A percentile compares a stretch with the other conserved stretches of the same genome.
These are phyloP conservation scores for Hozukius guyotensis DNA, from an alignment of 2,797 vertebrate genomes.

Conservation along the genomic window DNA sequence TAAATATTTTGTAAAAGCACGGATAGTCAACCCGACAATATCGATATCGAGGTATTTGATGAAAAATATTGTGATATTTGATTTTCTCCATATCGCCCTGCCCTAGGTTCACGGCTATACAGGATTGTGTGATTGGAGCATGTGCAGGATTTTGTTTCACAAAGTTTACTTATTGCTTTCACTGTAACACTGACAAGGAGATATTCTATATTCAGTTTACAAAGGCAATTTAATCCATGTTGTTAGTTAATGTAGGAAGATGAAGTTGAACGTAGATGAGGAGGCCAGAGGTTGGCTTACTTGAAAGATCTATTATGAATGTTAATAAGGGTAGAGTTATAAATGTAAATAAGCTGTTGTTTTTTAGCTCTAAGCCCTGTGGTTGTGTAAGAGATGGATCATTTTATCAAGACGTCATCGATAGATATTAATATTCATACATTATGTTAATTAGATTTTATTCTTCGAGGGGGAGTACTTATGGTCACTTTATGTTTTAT, in stretches of 20 bases:
- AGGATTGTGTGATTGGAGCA: conserved; percentile 7
- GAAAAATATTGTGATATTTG: no score
- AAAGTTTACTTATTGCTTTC: neutral
- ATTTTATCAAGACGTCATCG: conserved; percentile 16
- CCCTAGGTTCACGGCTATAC: neutral
- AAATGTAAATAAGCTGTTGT: conserved; percentile 49
- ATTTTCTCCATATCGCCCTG: no score
- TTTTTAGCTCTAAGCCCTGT: conserved; percentile 6
- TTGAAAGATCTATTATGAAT: conserved; percentile 49
- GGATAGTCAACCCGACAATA: no score
- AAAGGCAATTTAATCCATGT: neutral
- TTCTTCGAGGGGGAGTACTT: neutral
- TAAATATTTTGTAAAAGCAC: no score
- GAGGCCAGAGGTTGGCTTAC: conserved; percentile 38
- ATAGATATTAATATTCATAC: conserved; percentile 36
- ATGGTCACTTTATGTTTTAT: conserved; percentile 26
- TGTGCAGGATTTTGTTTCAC: neutral
- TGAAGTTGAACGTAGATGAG: conserved; percentile 27
- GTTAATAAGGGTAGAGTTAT: conserved; percentile 44
- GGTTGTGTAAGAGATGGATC: conserved; percentile 38
- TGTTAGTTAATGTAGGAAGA: conserved; percentile 15
- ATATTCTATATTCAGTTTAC: neutral
- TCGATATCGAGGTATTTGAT: fast-evolving
- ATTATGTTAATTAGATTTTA: conserved; percentile 39
- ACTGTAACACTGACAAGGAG: neutral